These are phyloP conservation scores for Arizona elegans DNA, from an alignment of 2,113 vertebrate genomes.

Conservation along the genomic window DNA sequence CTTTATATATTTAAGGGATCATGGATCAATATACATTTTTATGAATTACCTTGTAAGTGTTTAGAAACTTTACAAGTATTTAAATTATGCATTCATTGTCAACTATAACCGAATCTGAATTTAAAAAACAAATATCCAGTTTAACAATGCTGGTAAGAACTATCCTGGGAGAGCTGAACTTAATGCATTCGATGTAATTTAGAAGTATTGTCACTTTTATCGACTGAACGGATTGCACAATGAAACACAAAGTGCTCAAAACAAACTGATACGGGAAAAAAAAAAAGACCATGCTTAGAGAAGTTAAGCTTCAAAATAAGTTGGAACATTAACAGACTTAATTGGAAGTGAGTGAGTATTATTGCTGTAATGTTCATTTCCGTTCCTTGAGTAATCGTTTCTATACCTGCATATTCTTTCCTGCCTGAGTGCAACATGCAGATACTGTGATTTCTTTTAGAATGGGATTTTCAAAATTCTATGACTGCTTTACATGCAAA, in stretches of 20 bases:
- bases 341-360: not conserved
- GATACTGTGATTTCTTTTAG: constrained; percentile 35
- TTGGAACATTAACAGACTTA: not conserved
- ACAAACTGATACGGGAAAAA: not conserved
- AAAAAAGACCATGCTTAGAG: not conserved
- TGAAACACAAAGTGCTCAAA: constrained; percentile 5
- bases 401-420: not conserved
- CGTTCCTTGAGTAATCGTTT: constrained; percentile 7
- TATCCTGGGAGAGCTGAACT: not conserved
- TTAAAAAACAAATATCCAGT: not conserved
- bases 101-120: not conserved
- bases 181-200: not conserved
- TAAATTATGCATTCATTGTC: not conserved
- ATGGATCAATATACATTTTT: not conserved
- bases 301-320: constrained; percentile 24
- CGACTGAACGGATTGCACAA: not conserved
- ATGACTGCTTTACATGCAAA: constrained; percentile 10
- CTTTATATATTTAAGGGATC: not conserved
- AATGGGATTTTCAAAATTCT: constrained; percentile 25
- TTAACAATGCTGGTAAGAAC: not conserved
- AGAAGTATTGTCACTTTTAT: not conserved
- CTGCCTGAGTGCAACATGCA: not conserved
- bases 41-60: not conserved
- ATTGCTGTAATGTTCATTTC: not conserved
- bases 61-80: not conserved